A percentile compares a stretch with the other conserved stretches of the same genome.
These are phyloP conservation scores for Henricia sp. DNA, from an alignment of 53 echinoderm and acorn worm genomes.

Conservation along the genomic window DNA sequence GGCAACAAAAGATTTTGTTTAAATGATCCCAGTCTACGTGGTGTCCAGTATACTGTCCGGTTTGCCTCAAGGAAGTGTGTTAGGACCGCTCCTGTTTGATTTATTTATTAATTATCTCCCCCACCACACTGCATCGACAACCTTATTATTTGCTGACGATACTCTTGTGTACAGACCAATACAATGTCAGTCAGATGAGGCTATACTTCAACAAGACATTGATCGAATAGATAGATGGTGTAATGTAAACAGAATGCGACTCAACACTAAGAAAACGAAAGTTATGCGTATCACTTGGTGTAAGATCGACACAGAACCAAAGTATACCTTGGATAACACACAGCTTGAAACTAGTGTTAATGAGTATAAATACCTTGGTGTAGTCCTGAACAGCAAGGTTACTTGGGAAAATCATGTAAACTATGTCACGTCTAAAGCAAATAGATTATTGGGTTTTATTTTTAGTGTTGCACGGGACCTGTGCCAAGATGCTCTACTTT, in stretches of 20 bases:
- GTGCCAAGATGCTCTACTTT: not conserved
- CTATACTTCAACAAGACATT: not conserved
- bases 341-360: not conserved
- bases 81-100: not conserved
- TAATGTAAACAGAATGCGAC: not conserved
- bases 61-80: constrained; percentile 4
- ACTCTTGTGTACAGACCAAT: not conserved
- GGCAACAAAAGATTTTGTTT: not conserved
- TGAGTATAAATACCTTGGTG: not conserved
- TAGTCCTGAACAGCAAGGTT: not conserved
- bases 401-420: not conserved
- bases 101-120: constrained; percentile 5
- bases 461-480: constrained; percentile 19
- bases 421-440: no score
- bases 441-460: not conserved
- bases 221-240: constrained; percentile 6
- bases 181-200: not conserved
- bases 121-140: not conserved
- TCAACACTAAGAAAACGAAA: constrained; percentile 8
- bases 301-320: not conserved
- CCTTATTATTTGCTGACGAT: not conserved
- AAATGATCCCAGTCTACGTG: not conserved
- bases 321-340: not conserved
- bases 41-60: not conserved
- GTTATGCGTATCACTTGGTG: not conserved